A percentile compares a stretch with the other conserved stretches of the same genome.
Conservation (phyloP, 2,797 vertebrate species). For the Poecilia velifera region DNA sequence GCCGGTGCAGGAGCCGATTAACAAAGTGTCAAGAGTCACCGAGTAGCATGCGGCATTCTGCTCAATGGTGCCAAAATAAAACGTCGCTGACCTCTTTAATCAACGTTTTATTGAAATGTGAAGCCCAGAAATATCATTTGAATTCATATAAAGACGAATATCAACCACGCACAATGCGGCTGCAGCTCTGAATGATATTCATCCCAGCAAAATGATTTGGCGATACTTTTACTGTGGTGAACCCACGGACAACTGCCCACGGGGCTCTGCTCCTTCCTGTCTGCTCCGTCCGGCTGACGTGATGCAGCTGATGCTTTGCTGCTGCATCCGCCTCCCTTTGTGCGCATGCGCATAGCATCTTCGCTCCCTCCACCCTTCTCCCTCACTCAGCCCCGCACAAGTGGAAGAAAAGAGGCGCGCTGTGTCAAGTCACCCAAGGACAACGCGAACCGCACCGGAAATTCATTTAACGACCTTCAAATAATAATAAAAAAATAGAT, state of each 20-base stretch:
- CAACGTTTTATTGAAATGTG: not conserved
- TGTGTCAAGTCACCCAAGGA: constrained; percentile 27
- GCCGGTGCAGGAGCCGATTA: constrained; percentile 44
- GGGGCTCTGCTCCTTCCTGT: not conserved
- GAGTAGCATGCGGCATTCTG: not conserved
- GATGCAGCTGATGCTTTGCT: constrained; percentile 12
- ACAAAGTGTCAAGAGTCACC: not conserved
- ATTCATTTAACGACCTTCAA: rapidly evolving
- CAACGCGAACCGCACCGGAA: constrained; percentile 18
- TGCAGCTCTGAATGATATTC: too few species aligned
- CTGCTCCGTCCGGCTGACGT: not conserved
- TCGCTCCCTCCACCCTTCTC: not conserved
- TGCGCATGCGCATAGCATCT: constrained; percentile 71
- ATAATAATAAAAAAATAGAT: not conserved
- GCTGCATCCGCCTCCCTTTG: constrained; percentile 55
- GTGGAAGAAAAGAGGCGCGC: constrained; percentile 20
- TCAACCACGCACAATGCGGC: not conserved
- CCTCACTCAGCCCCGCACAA: constrained; percentile 31
- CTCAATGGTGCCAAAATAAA: constrained; percentile 56
- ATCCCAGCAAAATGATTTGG: not conserved
- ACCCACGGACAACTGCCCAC: not conserved
- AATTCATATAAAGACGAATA: not conserved
- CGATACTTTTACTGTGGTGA: not conserved
- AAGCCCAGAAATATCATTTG: not conserved
- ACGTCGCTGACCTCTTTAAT: rapidly evolving